Percentiles rank a stretch among this genome's conserved stretches.
Conservation (phyloP, 2,113 vertebrate genomes). For the Mustela lutreola region DNA sequence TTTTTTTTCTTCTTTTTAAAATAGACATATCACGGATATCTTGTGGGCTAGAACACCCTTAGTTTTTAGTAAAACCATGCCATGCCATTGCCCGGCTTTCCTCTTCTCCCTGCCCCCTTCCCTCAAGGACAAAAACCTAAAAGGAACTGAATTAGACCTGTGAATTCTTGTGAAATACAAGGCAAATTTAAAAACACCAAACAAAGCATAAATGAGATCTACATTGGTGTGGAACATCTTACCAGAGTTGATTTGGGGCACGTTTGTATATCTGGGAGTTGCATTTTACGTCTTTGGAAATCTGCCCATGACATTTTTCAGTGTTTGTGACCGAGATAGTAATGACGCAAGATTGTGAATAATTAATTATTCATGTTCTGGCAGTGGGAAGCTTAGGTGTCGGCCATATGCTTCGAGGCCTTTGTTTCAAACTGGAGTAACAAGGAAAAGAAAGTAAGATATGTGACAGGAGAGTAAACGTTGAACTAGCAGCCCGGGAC, state of each 20-base stretch:
- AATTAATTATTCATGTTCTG: slow-evolving; percentile 83
- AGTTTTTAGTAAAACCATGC: background rate
- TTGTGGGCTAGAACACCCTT: background rate
- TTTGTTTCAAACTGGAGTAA: slow-evolving; percentile 76
- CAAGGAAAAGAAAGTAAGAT: background rate
- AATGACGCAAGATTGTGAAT: slow-evolving; percentile 79
- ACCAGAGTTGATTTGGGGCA: background rate
- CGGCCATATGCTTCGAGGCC: slow-evolving; percentile 71
- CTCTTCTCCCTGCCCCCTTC: background rate
- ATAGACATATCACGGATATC: background rate
- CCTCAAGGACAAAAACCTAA: background rate
- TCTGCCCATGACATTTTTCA: background rate
- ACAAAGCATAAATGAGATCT: background rate
- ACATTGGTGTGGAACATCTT: background rate
- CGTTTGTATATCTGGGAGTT: background rate
- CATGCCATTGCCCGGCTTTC: background rate
- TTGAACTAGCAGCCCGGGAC: background rate
- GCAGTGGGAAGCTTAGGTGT: slow-evolving; percentile 73
- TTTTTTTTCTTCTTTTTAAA: background rate
- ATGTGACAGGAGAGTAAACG: background rate
- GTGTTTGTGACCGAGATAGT: slow-evolving; percentile 72
- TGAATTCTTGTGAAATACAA: slow-evolving; percentile 33
- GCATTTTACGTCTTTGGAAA: slow-evolving; percentile 61
- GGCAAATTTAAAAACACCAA: background rate
- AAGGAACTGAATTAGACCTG: background rate